These are phyloP conservation scores for Oncopodura yosiiana DNA, from an alignment of 1,140 invertebrate species.

Conservation along the genomic window DNA sequence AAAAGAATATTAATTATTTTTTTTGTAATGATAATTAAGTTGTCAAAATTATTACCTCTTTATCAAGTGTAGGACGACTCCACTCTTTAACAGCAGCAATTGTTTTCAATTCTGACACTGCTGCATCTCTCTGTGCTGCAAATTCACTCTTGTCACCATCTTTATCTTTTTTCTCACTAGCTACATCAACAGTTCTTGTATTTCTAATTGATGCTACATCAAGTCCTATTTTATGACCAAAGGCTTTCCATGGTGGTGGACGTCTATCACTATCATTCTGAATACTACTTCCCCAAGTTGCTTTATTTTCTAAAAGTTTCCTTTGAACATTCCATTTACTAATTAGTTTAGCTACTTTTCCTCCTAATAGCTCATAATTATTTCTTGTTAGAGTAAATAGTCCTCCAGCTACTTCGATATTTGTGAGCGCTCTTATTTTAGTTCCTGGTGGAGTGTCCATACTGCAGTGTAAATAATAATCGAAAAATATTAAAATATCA, in stretches of 20 bases:
- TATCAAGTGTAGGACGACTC: slow-evolving; percentile 1
- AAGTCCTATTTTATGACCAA: slow-evolving; percentile 6
- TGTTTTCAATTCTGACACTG: slow-evolving; percentile 13
- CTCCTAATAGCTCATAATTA: slow-evolving; percentile 18
- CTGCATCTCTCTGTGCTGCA: slow-evolving; percentile 22
- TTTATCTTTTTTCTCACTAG: not conserved
- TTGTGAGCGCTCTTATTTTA: slow-evolving; percentile 1
- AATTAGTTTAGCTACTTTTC: slow-evolving; percentile 12
- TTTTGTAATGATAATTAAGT: not conserved
- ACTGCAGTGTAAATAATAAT: not conserved
- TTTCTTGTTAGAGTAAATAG: slow-evolving; percentile 4
- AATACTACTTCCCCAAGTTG: slow-evolving; percentile 12
- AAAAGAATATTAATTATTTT: not conserved
- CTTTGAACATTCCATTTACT: slow-evolving; percentile 23
- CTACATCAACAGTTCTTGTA: slow-evolving; percentile 15
- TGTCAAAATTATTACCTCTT: not conserved
- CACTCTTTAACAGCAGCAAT: not conserved
- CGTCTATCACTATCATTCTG: not conserved
- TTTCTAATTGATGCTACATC: slow-evolving; percentile 16
- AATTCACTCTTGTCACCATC: slow-evolving; percentile 18
- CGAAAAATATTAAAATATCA: not conserved
- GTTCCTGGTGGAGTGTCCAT: slow-evolving; percentile 20
- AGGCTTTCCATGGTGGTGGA: slow-evolving; percentile 24
- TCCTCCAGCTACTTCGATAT: not conserved
- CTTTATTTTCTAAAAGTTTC: slow-evolving; percentile 8